Base-by-base conservation (phyloP, 2,888 invertebrate species). In the Sphaeridia pumilis region DNA sequence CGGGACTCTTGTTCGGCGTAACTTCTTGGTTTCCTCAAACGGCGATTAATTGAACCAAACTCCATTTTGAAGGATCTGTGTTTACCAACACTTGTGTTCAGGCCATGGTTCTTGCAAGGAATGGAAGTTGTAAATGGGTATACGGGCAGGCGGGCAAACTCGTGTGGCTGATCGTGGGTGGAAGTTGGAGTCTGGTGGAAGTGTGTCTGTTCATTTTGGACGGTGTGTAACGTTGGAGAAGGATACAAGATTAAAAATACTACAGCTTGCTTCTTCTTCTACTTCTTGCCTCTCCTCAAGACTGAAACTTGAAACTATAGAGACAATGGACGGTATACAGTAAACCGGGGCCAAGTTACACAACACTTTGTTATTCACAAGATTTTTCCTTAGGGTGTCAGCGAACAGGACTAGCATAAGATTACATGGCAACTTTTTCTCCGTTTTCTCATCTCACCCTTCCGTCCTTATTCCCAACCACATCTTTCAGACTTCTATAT, bases 21-120 rank as follows among this genome's bases (percentile, higher is more conserved):
- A 12, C 12, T 46, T 21, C 42, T 38, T 28, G 26, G 26, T 21
- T 45, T 51, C 25, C 22, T 44, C n/a, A 43, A 21, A 14, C 54
- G 25, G 20, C 54, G 28, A 25, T 44, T 54, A 34, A 63, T 50
- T 10, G 63, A 60, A 1, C 60, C 58, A 43, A 60, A 60, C 45
- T 63, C 63, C 63, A 63, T 63, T 17, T 7, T 38, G 12, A 38
- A n/a, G n/a, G n/a, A n/a, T n/a, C 31, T 31, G 14, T 17, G 20
- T 17, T 38, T 38, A 17, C 5, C 7, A 14, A 17, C 38, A 38
- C 17, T 31, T 31, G 31, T 31, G 31, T 31, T 31, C 10, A 31
- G 14, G 31, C n/a, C n/a, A n/a, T n/a, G n/a, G n/a, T n/a, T n/a
- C n/a, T n/a, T n/a, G n/a, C n/a, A n/a, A n/a, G n/a, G n/a, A n/a